Evolutionary conservation across 2,113 vertebrate species (phyloP).

Genomic region (Trichomycterus rosablanca): DNA sequence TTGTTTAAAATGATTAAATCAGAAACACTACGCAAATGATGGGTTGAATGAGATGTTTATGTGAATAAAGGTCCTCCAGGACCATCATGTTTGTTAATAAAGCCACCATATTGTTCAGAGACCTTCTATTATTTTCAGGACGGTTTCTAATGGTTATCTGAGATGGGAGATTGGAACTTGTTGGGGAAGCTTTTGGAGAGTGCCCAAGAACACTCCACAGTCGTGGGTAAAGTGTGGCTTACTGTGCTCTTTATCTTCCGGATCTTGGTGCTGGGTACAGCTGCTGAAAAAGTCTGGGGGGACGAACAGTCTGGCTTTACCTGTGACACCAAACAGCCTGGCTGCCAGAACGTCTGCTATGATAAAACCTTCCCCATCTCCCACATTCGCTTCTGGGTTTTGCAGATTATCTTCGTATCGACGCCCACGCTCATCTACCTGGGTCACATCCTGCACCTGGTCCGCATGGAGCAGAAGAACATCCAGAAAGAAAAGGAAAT

Average conservation of each 20-base stretch:
- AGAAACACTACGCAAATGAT: too few relatives aligned
- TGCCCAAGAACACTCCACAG: conserved; percentile 79
- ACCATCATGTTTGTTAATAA: too few relatives aligned
- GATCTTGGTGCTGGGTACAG: conserved; percentile 77
- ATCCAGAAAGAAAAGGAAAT: conserved; percentile 47
- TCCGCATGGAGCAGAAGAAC: conserved; percentile 75
- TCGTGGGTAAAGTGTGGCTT: conserved; percentile 82
- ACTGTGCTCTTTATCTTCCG: conserved; percentile 80
- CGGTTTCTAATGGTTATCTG: conserved; percentile 44
- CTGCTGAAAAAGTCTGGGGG: conserved; percentile 80
- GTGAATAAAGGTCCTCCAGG: too few relatives aligned
- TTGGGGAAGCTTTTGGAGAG: conserved; percentile 79
- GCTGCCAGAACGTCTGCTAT: conserved; percentile 83
- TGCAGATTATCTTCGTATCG: conserved; percentile 87
- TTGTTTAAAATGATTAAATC: too few relatives aligned
- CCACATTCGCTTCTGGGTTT: conserved; percentile 83
- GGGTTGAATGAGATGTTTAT: too few relatives aligned
- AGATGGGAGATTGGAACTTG: conserved; percentile 84
- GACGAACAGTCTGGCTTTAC: conserved; percentile 80
- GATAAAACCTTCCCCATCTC: conserved; percentile 84
- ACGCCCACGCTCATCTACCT: conserved; percentile 79
- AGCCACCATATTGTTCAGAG: too few relatives aligned
- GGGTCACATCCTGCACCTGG: conserved; percentile 80
- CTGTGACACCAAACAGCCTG: conserved; percentile 81
- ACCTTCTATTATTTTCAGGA: conserved; percentile 29